Base-by-base conservation (phyloP, 2,113 vertebrate genomes). In the Bothrops jararaca region DNA sequence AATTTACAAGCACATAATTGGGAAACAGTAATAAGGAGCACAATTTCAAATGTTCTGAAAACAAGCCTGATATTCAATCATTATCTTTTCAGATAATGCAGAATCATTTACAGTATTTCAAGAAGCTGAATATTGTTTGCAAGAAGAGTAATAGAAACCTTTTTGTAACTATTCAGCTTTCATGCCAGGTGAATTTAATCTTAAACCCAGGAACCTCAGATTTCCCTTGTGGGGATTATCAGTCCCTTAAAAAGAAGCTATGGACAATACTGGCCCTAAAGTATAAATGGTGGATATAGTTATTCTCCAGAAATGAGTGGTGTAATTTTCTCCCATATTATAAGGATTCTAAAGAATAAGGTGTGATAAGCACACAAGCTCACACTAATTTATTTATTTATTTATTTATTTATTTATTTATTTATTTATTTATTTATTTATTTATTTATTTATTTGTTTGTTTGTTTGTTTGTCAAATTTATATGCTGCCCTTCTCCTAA, bases 31-130 rank as follows among this genome's bases (percentile, higher is more conserved):
- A 89, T 64, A 34, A 45, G 7, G 23, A n/a, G 39, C 9, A 53
- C 22, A n/a, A 87, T 39, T 93, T 87, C 54, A 90, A 93, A 85
- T 24, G 20, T 90, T 69, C 85, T 93, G 85, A 69, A 90, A 93
- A 52, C 20, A 54, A 54, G 15, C 85, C 89, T 69, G 86, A 88
- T 90, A 91, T 90, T 56, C 85, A 57, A 88, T 18, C 87, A 93
- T 93, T 93, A 93, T 93, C 89, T 93, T 53, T 29, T 39, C 50
- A 88, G 85, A 91, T 93, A 93, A 93, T 57, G 34, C 45, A 88
- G 50, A 52, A 91, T 87, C 85, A 91, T 91, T 54, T 56, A 52
- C 85, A 88, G n/a, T n/a, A n/a, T n/a, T n/a, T n/a, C n/a, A n/a
- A n/a, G 60, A 89, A 92, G 69, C 29, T 89, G 69, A 85, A 20